Conservation (phyloP, 2,888 invertebrate species). For the Leptinotarsa tumamoca region DNA sequence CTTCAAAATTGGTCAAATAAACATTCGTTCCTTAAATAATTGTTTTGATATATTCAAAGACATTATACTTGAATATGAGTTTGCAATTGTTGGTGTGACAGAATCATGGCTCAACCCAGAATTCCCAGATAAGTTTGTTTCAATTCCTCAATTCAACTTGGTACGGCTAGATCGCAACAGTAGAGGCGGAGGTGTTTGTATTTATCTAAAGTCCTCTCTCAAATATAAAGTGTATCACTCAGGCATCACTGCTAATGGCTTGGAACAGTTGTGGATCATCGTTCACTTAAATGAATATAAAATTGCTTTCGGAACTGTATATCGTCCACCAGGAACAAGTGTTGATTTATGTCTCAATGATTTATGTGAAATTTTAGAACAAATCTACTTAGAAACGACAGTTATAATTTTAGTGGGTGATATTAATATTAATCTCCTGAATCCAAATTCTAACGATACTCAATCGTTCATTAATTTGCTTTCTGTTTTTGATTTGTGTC, state of each 20-base stretch:
- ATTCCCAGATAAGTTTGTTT: constrained; percentile 18
- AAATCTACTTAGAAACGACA: constrained; percentile 19
- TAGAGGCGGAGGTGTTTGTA: constrained; percentile 19
- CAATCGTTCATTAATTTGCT: too few species aligned
- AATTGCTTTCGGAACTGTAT: constrained; percentile 21
- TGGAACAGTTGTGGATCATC: too few species aligned
- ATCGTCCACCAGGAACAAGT: constrained; percentile 25
- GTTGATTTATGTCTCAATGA: constrained; percentile 21
- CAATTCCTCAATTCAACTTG: constrained; percentile 22
- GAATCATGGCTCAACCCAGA: constrained; percentile 27
- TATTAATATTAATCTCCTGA: constrained; percentile 21
- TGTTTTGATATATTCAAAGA: constrained; percentile 26
- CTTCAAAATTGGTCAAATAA: constrained; percentile 27
- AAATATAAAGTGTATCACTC: too few species aligned
- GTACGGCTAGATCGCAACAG: constrained; percentile 23
- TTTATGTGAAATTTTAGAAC: constrained; percentile 21
- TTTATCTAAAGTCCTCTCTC: constrained; percentile 6
- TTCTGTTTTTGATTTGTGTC: too few species aligned
- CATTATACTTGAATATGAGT: constrained; percentile 12
- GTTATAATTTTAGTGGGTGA: constrained; percentile 22
- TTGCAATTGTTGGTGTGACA: constrained; percentile 20
- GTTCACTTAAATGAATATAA: constrained; percentile 12
- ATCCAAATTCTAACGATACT: too few species aligned
- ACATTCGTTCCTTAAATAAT: constrained; percentile 26
- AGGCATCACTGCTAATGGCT: too few species aligned